Conservation (phyloP, 2,113 vertebrate genomes). For the Phaethon lepturus region DNA sequence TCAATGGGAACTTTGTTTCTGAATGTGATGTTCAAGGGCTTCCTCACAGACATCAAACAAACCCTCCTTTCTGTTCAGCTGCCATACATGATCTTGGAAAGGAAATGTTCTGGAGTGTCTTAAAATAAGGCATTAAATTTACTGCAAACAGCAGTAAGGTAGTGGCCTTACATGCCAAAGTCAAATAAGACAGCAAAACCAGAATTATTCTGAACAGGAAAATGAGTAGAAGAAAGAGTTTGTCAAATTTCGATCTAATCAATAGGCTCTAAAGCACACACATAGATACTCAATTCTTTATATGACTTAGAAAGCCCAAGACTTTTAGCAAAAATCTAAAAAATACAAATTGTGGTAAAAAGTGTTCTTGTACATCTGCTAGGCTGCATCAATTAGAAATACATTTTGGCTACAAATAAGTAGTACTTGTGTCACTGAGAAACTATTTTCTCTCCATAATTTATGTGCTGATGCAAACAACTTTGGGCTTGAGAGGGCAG, state of each 20-base stretch:
- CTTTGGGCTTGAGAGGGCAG: not conserved
- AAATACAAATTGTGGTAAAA: not conserved
- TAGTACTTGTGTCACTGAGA: not conserved
- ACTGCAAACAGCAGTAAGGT: not conserved
- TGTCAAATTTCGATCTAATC: not conserved
- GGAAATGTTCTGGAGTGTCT: not conserved
- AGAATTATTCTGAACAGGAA: not conserved
- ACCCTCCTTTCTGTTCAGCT: not conserved
- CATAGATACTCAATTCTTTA: not conserved
- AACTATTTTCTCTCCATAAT: not conserved
- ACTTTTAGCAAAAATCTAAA: not conserved
- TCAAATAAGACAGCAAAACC: not conserved
- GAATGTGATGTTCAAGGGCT: not conserved
- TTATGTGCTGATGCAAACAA: conserved; percentile 28
- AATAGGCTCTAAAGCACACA: not conserved
- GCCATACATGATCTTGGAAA: not conserved
- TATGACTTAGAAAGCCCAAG: not conserved
- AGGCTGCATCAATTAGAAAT: not conserved
- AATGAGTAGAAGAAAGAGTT: not conserved
- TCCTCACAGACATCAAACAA: not conserved
- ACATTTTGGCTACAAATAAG: not conserved
- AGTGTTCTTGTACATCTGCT: not conserved
- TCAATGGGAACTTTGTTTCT: not conserved
- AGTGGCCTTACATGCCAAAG: not conserved
- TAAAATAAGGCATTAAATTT: not conserved